Evolutionary conservation across 23 tunicate genomes (phyloP).

Genomic region (Styela plicata): DNA sequence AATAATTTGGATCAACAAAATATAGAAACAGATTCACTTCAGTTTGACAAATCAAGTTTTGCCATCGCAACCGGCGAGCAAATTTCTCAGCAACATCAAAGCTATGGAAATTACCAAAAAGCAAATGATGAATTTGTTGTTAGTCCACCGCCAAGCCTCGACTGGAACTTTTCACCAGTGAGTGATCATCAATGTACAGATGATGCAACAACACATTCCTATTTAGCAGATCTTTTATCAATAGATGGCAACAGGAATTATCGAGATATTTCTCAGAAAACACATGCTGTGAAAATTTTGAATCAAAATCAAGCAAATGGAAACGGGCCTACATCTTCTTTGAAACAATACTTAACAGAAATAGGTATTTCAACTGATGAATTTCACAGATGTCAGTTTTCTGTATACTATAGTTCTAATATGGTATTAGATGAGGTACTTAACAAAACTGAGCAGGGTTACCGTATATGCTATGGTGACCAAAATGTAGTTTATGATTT

Average conservation of each 20-base stretch:
- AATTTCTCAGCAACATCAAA: no score
- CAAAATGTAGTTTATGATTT: not conserved
- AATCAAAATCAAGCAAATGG: no score
- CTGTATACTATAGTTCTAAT: not conserved
- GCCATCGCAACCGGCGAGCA: no score
- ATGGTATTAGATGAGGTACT: constrained; percentile 1
- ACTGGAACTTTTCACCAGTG: not conserved
- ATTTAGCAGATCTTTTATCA: no score
- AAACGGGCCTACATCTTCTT: not conserved
- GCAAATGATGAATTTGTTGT: not conserved
- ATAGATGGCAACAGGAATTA: no score
- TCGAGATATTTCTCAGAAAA: no score
- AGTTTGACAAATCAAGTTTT: not conserved
- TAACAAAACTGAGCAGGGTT: not conserved
- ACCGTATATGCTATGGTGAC: constrained; percentile 14
- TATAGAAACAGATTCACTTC: not conserved
- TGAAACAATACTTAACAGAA: not conserved
- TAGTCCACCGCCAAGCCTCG: not conserved
- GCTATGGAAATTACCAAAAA: no score
- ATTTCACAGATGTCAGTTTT: not conserved
- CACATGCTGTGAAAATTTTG: no score
- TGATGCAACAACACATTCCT: no score
- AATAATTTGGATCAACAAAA: not conserved
- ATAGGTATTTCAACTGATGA: not conserved
- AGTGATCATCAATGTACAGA: not conserved